A percentile compares a stretch with the other conserved stretches of the same genome.
Conservation (phyloP, 2,888 invertebrate genomes). For the Lymantria monacha region DNA sequence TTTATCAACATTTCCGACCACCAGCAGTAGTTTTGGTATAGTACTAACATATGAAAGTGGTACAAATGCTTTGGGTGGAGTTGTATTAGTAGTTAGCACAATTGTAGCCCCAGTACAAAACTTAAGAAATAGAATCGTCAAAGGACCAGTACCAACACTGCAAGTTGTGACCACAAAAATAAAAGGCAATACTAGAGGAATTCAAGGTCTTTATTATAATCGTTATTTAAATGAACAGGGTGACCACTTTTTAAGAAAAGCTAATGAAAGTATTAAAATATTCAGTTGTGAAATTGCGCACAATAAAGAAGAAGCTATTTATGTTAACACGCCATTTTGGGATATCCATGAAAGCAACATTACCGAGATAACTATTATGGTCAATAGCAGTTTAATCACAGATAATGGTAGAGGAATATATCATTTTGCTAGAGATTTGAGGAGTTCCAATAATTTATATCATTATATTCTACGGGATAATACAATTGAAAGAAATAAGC, state of each 20-base stretch:
- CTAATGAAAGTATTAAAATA: constrained; percentile 93
- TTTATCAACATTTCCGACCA: constrained; percentile 93
- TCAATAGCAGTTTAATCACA: constrained; percentile 92
- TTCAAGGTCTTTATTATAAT: constrained; percentile 93
- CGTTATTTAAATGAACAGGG: constrained; percentile 92
- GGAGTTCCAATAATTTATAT: constrained; percentile 98
- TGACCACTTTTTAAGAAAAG: constrained; percentile 92
- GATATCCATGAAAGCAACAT: constrained; percentile 92
- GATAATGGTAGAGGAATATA: constrained; percentile 94
- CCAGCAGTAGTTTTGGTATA: constrained; percentile 91
- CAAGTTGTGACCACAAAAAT: constrained; percentile 88
- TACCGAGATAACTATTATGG: constrained; percentile 94
- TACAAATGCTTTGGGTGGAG: constrained; percentile 88
- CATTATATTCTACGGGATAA: constrained; percentile 96
- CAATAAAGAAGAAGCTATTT: constrained; percentile 90
- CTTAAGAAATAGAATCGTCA: constrained; percentile 87
- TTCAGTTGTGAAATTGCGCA: constrained; percentile 91
- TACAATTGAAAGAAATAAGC: constrained; percentile 91
- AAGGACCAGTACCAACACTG: constrained; percentile 90
- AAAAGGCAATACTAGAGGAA: constrained; percentile 90
- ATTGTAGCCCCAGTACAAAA: constrained; percentile 88
- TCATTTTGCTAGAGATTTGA: constrained; percentile 95
- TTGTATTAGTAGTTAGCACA: constrained; percentile 89
- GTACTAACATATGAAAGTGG: constrained; percentile 92
- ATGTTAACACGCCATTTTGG: constrained; percentile 92